Percentiles rank a stretch among this genome's conserved stretches.
phyloP scores from a whole-genome alignment of 2,113 vertebrate species.

The Echinops telfairi region DNA sequence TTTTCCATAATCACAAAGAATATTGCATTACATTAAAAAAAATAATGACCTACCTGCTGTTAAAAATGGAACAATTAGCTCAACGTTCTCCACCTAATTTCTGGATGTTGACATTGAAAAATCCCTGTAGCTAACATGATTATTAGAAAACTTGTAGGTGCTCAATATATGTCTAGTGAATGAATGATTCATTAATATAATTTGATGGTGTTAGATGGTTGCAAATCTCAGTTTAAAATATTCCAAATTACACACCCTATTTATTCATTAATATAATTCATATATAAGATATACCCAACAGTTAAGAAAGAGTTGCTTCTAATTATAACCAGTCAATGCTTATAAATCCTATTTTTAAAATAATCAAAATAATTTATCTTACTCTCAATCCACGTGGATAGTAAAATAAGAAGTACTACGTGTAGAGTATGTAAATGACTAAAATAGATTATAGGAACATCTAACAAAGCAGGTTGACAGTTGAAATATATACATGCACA shows the following conservation, averaged over 20 bases:
- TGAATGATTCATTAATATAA: conserved; percentile 37
- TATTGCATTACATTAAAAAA: neutral
- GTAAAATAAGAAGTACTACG: conserved; percentile 1
- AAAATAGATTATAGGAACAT: conserved; percentile 37
- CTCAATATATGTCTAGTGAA: conserved; percentile 44
- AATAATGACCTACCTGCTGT: conserved; percentile 17
- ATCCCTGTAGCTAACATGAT: conserved; percentile 21
- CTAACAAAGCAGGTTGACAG: neutral
- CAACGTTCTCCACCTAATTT: conserved; percentile 54
- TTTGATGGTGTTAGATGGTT: conserved; percentile 40
- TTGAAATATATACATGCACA: neutral
- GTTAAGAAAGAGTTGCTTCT: conserved; percentile 42
- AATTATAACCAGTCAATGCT: conserved; percentile 36
- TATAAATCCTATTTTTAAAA: conserved; percentile 48
- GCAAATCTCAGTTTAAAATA: conserved; percentile 64
- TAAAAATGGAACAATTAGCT: conserved; percentile 23
- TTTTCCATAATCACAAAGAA: conserved; percentile 22
- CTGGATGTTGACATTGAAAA: conserved; percentile 60
- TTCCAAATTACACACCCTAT: conserved; percentile 23
- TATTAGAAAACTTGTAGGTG: conserved; percentile 45
- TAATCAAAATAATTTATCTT: conserved; percentile 46
- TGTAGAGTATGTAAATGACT: neutral
- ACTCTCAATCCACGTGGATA: conserved; percentile 40
- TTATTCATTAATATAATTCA: conserved; percentile 36
- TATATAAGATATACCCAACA: conserved; percentile 23